Evolutionary conservation across 2,797 vertebrate species (phyloP), one percentile per base, ranked within the genome.

Genomic region (Acrocephalus scirpaceus): DNA sequence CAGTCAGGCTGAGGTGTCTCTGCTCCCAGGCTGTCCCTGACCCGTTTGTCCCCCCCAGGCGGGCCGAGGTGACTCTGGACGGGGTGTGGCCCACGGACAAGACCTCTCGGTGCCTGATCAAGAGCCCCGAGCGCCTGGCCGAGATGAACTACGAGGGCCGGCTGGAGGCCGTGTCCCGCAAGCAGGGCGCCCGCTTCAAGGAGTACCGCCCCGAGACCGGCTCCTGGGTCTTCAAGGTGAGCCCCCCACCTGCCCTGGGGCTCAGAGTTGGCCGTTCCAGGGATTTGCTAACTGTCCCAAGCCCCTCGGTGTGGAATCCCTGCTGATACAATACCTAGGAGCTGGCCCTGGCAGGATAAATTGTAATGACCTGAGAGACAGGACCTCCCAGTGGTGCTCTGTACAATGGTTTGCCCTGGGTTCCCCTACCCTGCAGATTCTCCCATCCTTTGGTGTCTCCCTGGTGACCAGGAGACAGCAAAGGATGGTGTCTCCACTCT

Each of bases 21-120:
- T 38, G 38, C 16, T 5, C 42, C 42, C 42, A 42, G 42, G 38
- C 38, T 38, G 42, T 21, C 10, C 11, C 44, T 45, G 19, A 45
- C 19, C 44, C 8, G 19, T 45, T 6, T 45, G 44, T 21, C 45
- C 45, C 45, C 18, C 11, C 20, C 45, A 47, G 45, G 45, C 45
- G 45, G 11, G 99, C 99, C 0, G 99, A 99, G 97, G 99, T 99
- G 53, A 99, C 99, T 0, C 96, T 99, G 83, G 99, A 99, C 16
- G 99, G 99, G 3, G 99, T 99, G 73, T 99, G 99, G 99, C 99
- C 99, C 4, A 99, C 98, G 2, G 99, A 99, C 83, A 99, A 99
- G 96, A 99, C 98, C 1, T 98, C 98, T 2, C 98, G 99, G 56
- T 97, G 97, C 93, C 98, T 98, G 97, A 99, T 99, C 92, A 98